Evolutionary conservation across 1,140 invertebrate species (phyloP), one percentile per base, ranked within the genome.

Genomic region (Cydia strobilella): DNA sequence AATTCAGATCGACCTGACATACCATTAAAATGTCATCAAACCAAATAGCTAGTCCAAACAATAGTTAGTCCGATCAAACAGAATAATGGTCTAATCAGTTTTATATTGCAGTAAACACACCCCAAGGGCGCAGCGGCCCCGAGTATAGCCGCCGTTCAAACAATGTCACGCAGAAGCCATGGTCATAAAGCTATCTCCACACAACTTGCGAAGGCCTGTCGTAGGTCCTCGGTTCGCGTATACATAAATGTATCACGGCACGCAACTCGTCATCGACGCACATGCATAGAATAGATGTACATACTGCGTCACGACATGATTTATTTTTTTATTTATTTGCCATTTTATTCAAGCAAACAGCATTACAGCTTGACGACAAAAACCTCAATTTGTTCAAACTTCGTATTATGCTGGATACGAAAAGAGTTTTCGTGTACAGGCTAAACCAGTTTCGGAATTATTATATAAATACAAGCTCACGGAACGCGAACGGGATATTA

Each of bases 81-180:
- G 35, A 77, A 77, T 72, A 72, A 74, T 74, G 76, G 72, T 51
- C 62, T 72, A 74, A 77, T 62, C 66, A 72, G 42, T 54, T 51
- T 74, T n/a, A n/a, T 66, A 66, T 74, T n/a, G 13, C 63, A 25
- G n/a, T 66, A 75, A 69, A 66, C 27, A 74, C 39, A 75, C 13
- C 48, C 54, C 77, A 78, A 78, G 74, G 73, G 77, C 63, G 25
- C 10, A 27, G 63, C 25, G 27, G 27, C 63, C 63, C 15, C 72
- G 54, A 74, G 72, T 69, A 45, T 69, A 45, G 69, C 65, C 20
- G 71, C 35, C 42, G 48, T 62, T 75, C 18, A 73, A 13, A n/a
- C 15, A 39, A 69, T 45, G 42, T 39, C 73, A 74, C 15, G 76
- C 69, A 69, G 75, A 81, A 74, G 77, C 77, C 76, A 81, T 75